Conservation (phyloP, 1,140 invertebrate genomes). For the Eufriesea mexicana region DNA sequence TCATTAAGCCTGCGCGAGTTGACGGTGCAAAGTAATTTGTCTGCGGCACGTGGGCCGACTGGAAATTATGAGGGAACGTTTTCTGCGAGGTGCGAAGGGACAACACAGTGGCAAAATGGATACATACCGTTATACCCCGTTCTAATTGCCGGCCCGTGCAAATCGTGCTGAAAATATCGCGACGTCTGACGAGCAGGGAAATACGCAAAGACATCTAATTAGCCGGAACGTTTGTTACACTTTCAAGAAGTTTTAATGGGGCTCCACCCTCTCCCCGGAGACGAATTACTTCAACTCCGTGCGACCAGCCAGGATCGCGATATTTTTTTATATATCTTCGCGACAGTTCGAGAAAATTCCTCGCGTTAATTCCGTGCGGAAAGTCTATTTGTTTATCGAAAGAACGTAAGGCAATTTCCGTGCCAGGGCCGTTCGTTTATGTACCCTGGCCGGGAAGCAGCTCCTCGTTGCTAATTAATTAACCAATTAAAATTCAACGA, state of each 20-base stretch:
- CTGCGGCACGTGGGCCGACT: conserved; percentile 30
- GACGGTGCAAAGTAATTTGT: conserved; percentile 44
- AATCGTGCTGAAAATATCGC: conserved; percentile 45
- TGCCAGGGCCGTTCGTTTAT: background rate
- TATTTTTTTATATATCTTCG: background rate
- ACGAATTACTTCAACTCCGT: background rate
- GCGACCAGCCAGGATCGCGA: background rate
- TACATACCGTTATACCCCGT: conserved; percentile 39
- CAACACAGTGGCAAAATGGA: conserved; percentile 6
- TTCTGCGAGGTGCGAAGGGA: background rate
- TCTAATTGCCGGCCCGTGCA: conserved; percentile 35
- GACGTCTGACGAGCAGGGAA: conserved; percentile 4
- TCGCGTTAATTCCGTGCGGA: background rate
- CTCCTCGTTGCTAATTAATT: conserved; percentile 33
- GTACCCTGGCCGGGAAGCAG: background rate
- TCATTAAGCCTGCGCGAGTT: conserved; percentile 23
- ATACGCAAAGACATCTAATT: conserved; percentile 34
- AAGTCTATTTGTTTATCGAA: conserved; percentile 2
- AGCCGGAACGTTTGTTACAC: conserved; percentile 30
- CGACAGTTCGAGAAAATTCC: background rate
- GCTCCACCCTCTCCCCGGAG: background rate
- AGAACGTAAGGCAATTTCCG: conserved; percentile 9
- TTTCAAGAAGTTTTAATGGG: conserved; percentile 29
- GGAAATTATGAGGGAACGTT: conserved; percentile 30
- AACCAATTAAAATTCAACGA: conserved; percentile 39